Evolutionary conservation across 1,140 invertebrate genomes (phyloP), one percentile per base, ranked within the genome.

Genomic region (Drosophila mauritiana): DNA sequence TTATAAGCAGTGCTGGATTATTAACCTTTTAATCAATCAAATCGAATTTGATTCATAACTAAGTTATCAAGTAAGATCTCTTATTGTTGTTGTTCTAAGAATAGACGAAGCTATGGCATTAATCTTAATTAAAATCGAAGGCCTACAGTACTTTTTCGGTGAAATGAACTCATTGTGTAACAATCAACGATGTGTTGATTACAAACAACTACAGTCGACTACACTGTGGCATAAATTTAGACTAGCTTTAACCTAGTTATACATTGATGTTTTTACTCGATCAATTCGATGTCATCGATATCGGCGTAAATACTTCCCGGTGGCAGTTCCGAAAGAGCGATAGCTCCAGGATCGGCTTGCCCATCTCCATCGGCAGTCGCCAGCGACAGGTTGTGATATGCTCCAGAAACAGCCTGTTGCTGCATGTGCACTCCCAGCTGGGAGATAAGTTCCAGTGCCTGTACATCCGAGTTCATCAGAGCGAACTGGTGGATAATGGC

Each of bases 401-500:
- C 82, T 15, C 90, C 90, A 0, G 73, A 70, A 1, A 73, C 69
- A 3, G 90, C 90, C 49, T 91, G 85, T 17, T 82, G 88, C 43
- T 91, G 86, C 90, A 91, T 90, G 39, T 91, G 90, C 8, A 91
- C 90, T 34, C 90, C 90, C 58, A 91, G 43, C 52, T 90, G 90
- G 34, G 90, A 91, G 57, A 91, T 91, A 37, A 91, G 53, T 43
- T 91, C 90, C 61, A 91, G 27, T 5, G 90, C 90, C 53, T 89
- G 78, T 1, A 91, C 65, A 59, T 91, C 90, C 0, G 90, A 91
- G 65, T 91, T 91, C 52, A 91, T 76, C 25, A 91, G 40, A 0
- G 90, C 90, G 51, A 91, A 91, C 37, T 91, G 90, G 27, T 91
- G 90, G 34, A 91, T 91, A 6, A 91, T 77, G 25, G 90, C 83